Evolutionary conservation across 1,140 invertebrate species (phyloP), one percentile per base, ranked within the genome.

Genomic region (Philopotamus ludificatus): DNA sequence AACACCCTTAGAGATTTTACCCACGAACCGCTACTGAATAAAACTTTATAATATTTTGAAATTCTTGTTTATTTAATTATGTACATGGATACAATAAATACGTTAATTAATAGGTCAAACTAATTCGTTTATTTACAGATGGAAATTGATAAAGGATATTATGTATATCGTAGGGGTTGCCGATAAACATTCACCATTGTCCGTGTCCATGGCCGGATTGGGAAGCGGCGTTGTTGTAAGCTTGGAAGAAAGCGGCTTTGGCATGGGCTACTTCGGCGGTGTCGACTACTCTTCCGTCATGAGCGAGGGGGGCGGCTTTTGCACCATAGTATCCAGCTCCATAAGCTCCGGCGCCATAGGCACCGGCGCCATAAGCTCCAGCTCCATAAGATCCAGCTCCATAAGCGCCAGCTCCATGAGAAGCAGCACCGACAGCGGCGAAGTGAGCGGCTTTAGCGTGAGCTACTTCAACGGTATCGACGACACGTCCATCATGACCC

Each of bases 361-460:
- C 50, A 26, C 49, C 49, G 10, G 45, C 45, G 18, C n/a, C 1
- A 1, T 44, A 18, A 44, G n/a, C 41, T 25, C 51, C 28, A 16
- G 54, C 54, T 12, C 54, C 54, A 34, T 39, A n/a, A n/a, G n/a
- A n/a, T n/a, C n/a, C n/a, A 34, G 28, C 28, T 4, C 28, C 28
- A 76, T 76, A 34, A 28, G 23, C 21, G 2, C 12, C 18, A 26
- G 12, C 15, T 7, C 25, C 12, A 12, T 4, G 15, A 16, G 59
- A 8, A 1, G 58, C 58, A 12, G 12, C 45, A 21, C 26, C 26
- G 25, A 62, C 26, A 21, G 59, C 59, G 65, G 76, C 77, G 59
- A 77, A 73, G 73, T 79, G 77, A 57, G 77, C 77, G 66, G 77
- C 77, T 58, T 76, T 76, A 51, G 77, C 77, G 64, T 77, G 76